Base-by-base conservation (phyloP, 2,888 invertebrate species). In the Poecilus cupreus region DNA sequence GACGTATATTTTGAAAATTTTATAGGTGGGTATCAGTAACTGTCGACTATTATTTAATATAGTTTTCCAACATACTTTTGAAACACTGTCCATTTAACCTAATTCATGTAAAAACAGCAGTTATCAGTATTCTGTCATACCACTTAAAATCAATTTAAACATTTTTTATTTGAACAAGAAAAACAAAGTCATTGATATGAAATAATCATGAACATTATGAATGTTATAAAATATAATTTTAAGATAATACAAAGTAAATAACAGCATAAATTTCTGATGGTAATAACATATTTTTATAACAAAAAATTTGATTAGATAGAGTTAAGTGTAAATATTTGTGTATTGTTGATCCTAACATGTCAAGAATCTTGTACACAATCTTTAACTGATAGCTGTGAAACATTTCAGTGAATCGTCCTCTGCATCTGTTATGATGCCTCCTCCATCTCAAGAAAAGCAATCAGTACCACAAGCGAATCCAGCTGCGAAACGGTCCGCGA, bases 401-500 rank as follows among this genome's bases (percentile, higher is more conserved):
- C 16, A 37, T 68, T 68, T 11, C 39, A 68, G 64, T 68, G 37
- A 16, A 68, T 18, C 37, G 64, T 68, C 16, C 10, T 1, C 51
- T 13, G 64, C 64, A 68, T 70, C 51, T 77, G 84, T 32, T 79
- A 88, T 87, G 87, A 86, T 87, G 70, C 88, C 87, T 83, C 87
- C 87, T 84, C 87, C 86, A 83, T 85, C 87, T 88, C 90, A 86
- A 85, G 90, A 83, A 86, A 87, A 32, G 46, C 68, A 39, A 82
- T 64, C 64, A 68, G 57, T 43, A 76, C 57, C 79, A 49, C 83
- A 82, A 86, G 82, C 82, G 46, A 83, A 81, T 18, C 75, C 84
- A 80, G 88, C 92, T 64, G 90, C 92, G 72, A 96, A 95, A 88
- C 92, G 94, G 86, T 93, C 93, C 18, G 93, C 97, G 79, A 94